A percentile compares a stretch with the other conserved stretches of the same genome.
Conservation (phyloP, 2,797 vertebrate species). For the Saxicola maurus region DNA sequence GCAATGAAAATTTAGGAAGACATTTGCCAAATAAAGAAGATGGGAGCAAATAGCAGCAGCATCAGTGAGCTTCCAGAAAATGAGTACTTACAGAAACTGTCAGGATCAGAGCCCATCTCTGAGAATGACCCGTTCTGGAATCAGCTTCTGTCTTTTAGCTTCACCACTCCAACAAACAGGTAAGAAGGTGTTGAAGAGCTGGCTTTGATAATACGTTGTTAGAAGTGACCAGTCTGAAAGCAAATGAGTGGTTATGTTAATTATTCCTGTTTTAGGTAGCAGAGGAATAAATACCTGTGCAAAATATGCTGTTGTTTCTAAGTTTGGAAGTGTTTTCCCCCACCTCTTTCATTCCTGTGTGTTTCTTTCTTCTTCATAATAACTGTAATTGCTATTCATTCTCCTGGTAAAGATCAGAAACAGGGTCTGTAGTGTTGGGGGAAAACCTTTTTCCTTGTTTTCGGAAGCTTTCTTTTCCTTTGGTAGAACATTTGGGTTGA, state of each 20-base stretch:
- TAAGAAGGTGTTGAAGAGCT: slow-evolving; percentile 51
- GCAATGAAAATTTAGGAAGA: slow-evolving; percentile 71
- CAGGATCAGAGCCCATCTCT: slow-evolving; percentile 86
- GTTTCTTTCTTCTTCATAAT: neutral
- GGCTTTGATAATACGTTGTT: neutral
- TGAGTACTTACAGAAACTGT: slow-evolving; percentile 84
- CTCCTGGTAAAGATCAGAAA: neutral
- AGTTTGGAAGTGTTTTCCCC: neutral
- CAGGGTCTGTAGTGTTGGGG: neutral
- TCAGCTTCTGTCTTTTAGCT: slow-evolving; percentile 96
- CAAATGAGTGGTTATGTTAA: neutral
- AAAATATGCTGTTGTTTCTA: neutral
- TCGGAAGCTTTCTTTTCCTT: neutral
- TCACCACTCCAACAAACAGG: slow-evolving; percentile 92
- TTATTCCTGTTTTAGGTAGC: neutral
- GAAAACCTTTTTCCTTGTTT: neutral
- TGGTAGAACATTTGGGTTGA: neutral
- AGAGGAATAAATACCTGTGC: neutral
- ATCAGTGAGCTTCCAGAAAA: slow-evolving; percentile 90
- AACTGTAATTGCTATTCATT: neutral
- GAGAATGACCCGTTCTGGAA: slow-evolving; percentile 99
- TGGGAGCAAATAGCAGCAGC: slow-evolving; percentile 96
- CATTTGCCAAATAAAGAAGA: slow-evolving; percentile 62
- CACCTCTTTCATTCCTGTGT: neutral
- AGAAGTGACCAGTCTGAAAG: neutral